Evolutionary conservation across 2,888 invertebrate species (phyloP), one percentile per base, ranked within the genome.

Genomic region (Clusia tigrina): DNA sequence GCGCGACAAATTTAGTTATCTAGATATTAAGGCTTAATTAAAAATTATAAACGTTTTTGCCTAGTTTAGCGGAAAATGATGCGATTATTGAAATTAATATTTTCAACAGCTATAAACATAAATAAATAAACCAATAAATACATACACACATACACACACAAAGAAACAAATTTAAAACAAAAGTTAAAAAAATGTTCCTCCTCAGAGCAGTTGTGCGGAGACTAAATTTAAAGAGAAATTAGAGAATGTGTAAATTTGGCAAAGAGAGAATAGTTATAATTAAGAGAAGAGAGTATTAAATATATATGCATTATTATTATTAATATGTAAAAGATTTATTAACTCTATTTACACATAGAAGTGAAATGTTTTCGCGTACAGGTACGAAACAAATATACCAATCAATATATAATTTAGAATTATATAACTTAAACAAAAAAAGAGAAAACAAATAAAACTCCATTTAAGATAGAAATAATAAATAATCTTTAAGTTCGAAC

Each of bases 301-400:
- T 18, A 60, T 58, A 23, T 23, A n/a, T 37, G 38, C n/a, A n/a
- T n/a, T n/a, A n/a, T n/a, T n/a, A n/a, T n/a, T n/a, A n/a, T n/a
- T n/a, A 53, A 42, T 22, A 55, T 57, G 62, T 62, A 10, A 64
- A 58, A 56, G 48, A 15, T 60, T 32, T 59, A 57, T 58, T n/a
- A 20, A 48, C n/a, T 42, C 42, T 42, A 42, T 42, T 42, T 38
- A 42, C 17, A 42, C 54, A 51, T 64, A 62, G 58, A 67, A 57
- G 55, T 68, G 60, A 63, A 64, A 59, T 68, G 64, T 67, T 68
- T 67, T 67, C 64, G 64, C 68, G 66, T 63, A 67, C 56, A 57
- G 48, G 38, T 57, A 58, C 55, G 32, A 66, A 65, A 46, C 66
- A 56, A 57, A 56, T 54, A 60, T 42, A 48, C n/a, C 5, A 9